Evolutionary conservation across 1,140 invertebrate genomes (phyloP).

Genomic region (Dreissena polymorpha): DNA sequence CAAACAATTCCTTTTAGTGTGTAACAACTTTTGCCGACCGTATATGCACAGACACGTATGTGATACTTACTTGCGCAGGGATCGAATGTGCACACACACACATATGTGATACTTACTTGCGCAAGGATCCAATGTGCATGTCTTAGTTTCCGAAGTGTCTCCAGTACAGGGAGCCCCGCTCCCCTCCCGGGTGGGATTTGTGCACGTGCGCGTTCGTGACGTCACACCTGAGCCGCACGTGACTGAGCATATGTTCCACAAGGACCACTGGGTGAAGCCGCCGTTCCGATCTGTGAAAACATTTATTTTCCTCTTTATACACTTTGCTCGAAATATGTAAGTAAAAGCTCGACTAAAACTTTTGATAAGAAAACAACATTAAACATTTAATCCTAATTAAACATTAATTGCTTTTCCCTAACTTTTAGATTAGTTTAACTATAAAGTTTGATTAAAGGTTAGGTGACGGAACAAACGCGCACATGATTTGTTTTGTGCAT

Average conservation of each 20-base stretch:
- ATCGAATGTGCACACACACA: no score
- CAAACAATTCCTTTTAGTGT: no score
- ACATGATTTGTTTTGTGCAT: no score
- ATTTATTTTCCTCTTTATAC: constrained; percentile 1
- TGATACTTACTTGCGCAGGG: constrained; percentile 49
- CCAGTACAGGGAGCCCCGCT: constrained; percentile 52
- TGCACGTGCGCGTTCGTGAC: constrained; percentile 51
- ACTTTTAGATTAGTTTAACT: no score
- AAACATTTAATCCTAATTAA: neutral
- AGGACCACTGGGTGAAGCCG: constrained; percentile 18
- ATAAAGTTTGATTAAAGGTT: no score
- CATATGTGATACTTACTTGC: constrained; percentile 14
- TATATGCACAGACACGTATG: no score
- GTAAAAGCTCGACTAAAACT: neutral
- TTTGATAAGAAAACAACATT: neutral
- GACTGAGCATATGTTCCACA: constrained; percentile 58
- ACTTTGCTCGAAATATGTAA: constrained; percentile 82
- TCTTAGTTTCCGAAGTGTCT: constrained; percentile 12
- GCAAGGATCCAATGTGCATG: constrained; percentile 41
- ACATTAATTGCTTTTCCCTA: neutral
- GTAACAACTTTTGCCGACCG: no score
- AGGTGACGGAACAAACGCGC: no score
- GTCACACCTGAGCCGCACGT: constrained; percentile 60
- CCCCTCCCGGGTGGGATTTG: constrained; percentile 49
- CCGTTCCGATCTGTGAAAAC: constrained; percentile 53